Evolutionary conservation across 2,797 vertebrate species (phyloP).

Genomic region (Darevskia mixta): DNA sequence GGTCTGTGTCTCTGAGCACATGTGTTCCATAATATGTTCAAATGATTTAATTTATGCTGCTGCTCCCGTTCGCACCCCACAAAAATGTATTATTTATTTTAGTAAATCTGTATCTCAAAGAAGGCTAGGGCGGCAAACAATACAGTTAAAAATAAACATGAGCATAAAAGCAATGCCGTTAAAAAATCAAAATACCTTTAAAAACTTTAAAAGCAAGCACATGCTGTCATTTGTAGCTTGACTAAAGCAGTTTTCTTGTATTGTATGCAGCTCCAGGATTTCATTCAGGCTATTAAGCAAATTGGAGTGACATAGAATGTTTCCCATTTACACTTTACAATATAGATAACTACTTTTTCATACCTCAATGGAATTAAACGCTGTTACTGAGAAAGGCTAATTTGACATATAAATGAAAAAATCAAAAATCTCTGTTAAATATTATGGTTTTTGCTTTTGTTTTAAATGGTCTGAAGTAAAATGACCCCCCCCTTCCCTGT

Average conservation of each 20-base stretch:
- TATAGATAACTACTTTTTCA: neutral
- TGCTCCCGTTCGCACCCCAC: neutral
- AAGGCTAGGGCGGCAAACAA: too few species aligned
- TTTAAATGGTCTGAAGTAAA: neutral
- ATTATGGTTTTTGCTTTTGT: neutral
- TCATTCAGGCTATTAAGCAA: neutral
- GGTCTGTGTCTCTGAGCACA: neutral
- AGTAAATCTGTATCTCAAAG: too few species aligned
- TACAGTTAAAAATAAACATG: too few species aligned
- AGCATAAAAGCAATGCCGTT: too few species aligned
- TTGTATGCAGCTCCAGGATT: neutral
- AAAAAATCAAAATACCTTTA: too few species aligned
- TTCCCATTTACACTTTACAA: slow-evolving; percentile 11
- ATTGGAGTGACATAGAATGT: neutral
- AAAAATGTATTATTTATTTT: neutral
- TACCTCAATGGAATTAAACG: neutral
- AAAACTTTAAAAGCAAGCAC: too few species aligned
- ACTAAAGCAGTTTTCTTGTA: neutral
- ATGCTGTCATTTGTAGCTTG: neutral
- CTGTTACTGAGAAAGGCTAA: slow-evolving; percentile 18
- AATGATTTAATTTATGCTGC: neutral
- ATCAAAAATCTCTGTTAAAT: neutral
- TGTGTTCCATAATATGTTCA: neutral
- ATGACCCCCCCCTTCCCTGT: slow-evolving; percentile 10
- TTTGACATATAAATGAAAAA: slow-evolving; percentile 37